A percentile compares a stretch with the other conserved stretches of the same genome.
Conservation (phyloP, 2,113 vertebrate species). For the Suricata suricatta region DNA sequence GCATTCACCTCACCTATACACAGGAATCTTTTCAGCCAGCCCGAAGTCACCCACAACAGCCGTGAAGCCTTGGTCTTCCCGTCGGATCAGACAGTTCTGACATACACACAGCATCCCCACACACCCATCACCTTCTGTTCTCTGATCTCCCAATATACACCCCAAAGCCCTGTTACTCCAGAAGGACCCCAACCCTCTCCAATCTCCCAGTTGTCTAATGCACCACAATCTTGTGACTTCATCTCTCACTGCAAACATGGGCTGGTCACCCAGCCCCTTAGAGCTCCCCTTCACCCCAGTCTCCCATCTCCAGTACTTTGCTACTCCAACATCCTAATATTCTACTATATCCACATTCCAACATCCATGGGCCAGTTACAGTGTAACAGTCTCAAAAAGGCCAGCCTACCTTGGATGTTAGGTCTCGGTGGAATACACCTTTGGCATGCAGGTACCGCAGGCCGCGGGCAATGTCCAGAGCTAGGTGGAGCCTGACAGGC, state of each 20-base stretch:
- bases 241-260: background rate
- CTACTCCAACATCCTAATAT: background rate
- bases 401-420: slow-evolving; percentile 93
- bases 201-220: background rate
- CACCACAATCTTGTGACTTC: background rate
- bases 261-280: background rate
- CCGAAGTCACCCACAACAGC: slow-evolving; percentile 97
- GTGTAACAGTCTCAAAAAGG: background rate
- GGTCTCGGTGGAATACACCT: slow-evolving; percentile 94
- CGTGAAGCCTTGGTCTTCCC: slow-evolving; percentile 88
- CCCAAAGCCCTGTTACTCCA: background rate
- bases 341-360: background rate
- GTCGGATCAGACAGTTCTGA: slow-evolving; percentile 95
- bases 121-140: background rate
- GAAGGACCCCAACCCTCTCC: background rate
- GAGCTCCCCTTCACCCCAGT: background rate
- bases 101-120: background rate
- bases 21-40: slow-evolving; percentile 96
- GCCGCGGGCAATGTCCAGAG: slow-evolving; percentile 92
- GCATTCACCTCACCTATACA: slow-evolving; percentile 87
- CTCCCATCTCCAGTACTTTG: background rate
- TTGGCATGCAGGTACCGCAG: slow-evolving; percentile 96
- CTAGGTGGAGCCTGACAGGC: slow-evolving; percentile 89
- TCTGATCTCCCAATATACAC: background rate
- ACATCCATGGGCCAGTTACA: background rate